These are phyloP conservation scores for Xiphias gladius DNA, from an alignment of 2,113 vertebrate genomes.

Conservation along the genomic window DNA sequence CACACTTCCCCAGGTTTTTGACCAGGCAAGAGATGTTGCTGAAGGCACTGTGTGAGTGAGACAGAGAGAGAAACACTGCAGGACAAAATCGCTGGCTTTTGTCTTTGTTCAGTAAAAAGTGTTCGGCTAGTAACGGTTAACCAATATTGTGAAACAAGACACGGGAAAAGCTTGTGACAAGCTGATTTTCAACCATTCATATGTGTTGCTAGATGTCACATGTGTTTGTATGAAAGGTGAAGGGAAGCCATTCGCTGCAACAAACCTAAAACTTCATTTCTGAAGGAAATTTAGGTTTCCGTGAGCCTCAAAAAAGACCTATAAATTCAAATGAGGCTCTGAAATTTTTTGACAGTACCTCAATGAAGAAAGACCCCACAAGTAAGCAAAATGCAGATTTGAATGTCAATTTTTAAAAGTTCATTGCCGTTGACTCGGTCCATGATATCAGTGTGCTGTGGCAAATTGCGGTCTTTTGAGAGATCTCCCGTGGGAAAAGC, in stretches of 20 bases:
- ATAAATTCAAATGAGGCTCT: neutral
- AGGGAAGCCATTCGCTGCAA: neutral
- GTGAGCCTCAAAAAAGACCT: neutral
- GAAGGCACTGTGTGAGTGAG: constrained; percentile 16
- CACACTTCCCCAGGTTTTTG: constrained; percentile 63
- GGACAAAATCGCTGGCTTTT: constrained; percentile 19
- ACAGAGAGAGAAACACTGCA: constrained; percentile 4
- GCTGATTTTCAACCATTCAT: neutral
- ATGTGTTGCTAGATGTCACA: neutral
- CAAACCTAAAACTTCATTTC: neutral
- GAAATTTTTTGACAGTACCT: neutral
- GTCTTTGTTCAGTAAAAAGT: constrained; percentile 2
- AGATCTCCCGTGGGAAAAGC: neutral
- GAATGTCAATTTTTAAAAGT: too few relatives aligned
- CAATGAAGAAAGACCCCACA: neutral
- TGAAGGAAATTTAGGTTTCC: neutral
- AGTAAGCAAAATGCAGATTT: neutral
- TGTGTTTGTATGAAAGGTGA: neutral
- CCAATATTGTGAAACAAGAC: neutral
- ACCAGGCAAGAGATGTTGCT: constrained; percentile 59
- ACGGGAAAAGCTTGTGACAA: neutral
- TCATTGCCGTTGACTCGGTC: neutral
- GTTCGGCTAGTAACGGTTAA: neutral
- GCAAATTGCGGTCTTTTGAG: constrained; percentile 5
- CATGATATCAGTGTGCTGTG: neutral